Conservation (phyloP, 2,113 vertebrate species). For the Emydura subglobosa region DNA sequence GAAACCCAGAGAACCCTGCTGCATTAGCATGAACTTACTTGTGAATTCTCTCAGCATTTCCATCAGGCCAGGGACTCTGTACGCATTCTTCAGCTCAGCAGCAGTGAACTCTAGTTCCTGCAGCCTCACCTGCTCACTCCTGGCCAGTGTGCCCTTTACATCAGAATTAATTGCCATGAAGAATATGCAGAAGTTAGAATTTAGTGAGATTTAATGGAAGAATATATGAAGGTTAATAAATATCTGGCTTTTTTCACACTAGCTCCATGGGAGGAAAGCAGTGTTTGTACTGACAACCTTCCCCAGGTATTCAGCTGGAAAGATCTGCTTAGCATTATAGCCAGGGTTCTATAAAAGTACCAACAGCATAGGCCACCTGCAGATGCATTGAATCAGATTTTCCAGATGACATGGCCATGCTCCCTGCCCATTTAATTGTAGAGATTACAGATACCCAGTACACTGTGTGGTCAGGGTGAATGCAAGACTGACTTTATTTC, state of each 20-base stretch:
- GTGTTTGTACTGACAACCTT: rapidly evolving
- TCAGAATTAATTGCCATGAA: background rate
- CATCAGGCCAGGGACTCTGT: background rate
- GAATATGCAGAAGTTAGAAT: background rate
- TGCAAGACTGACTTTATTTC: background rate
- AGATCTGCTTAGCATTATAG: rapidly evolving
- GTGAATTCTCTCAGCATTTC: background rate
- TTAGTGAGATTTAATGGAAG: rapidly evolving
- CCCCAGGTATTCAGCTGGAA: rapidly evolving
- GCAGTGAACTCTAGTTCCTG: background rate
- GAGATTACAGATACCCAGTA: background rate
- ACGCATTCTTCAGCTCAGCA: background rate
- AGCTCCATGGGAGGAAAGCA: rapidly evolving
- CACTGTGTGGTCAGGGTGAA: background rate
- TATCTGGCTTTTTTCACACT: background rate
- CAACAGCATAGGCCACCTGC: rapidly evolving
- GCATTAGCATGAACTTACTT: background rate
- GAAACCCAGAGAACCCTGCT: background rate
- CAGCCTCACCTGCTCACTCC: background rate
- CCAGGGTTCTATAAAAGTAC: rapidly evolving
- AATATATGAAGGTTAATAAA: rapidly evolving
- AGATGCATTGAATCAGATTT: rapidly evolving
- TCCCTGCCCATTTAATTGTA: background rate
- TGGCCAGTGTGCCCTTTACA: background rate
- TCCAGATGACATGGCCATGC: background rate